Evolutionary conservation across 2,888 invertebrate genomes (phyloP), one percentile per base, ranked within the genome.

Genomic region (Hypercompe scribonia): DNA sequence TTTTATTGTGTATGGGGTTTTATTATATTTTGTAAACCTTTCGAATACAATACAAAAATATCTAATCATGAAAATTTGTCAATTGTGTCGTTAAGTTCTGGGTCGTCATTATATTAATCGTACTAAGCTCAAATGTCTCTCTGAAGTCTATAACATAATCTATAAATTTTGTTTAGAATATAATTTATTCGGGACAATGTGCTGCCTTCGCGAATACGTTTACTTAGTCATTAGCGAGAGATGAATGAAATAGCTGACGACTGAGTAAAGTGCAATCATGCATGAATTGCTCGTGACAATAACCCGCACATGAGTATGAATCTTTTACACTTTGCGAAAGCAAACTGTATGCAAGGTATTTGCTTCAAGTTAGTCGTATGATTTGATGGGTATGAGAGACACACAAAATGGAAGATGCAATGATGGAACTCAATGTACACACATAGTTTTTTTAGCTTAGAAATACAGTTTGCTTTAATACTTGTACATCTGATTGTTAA

Each of bases 291-390:
- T 36, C 39, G 42, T 76, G 74, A 13, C 33, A 64, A 67, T 28
- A 58, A 61, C 64, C 46, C 63, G 58, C 28, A 76, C 72, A 39
- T 28, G 68, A 46, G 33, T 70, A 58, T 65, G 42, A 66, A 70
- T 65, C 81, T 73, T 75, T 68, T 78, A 78, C 78, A 80, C 71
- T 74, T 70, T 39, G 70, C 70, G 65, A 71, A n/a, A 75, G 76
- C 74, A 75, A 84, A 82, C 73, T 82, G 67, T 73, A 69, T 84
- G 75, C 84, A 75, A 76, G 66, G 70, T 74, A 78, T 74, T 77
- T 21, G 66, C 58, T 72, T 61, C 69, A 77, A 74, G 65, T 75
- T 77, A 78, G 75, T 75, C 75, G 74, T 68, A 75, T 74, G 69
- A 66, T 75, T 72, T 72, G 73, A 54, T 54, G 54, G n/a, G 31